Conservation (phyloP, 1,140 invertebrate genomes). For the Fopius arisanus region DNA sequence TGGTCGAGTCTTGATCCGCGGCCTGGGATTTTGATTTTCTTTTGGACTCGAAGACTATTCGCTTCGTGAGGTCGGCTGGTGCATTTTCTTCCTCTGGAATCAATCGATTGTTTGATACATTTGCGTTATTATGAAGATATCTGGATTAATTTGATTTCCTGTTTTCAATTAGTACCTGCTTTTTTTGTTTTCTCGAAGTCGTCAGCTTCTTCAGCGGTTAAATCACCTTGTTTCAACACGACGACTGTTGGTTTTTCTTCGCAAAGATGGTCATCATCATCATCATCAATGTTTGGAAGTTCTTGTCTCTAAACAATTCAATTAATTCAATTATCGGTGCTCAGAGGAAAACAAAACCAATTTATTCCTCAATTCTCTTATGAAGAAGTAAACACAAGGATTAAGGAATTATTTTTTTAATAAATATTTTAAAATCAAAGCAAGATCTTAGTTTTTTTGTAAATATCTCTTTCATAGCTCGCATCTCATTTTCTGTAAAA, state of each 20-base stretch:
- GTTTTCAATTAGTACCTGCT: conserved; percentile 48
- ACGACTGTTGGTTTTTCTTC: conserved; percentile 85
- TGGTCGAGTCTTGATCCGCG: conserved; percentile 10
- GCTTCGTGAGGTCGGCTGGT: conserved; percentile 66
- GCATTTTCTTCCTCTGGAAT: conserved; percentile 64
- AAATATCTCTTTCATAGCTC: no score
- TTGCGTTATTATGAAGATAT: no score
- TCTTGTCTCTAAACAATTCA: conserved; percentile 60
- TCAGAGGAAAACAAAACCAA: no score
- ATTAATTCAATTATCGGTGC: not conserved
- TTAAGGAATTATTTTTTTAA: no score
- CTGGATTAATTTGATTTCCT: no score
- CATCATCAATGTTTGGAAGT: conserved; percentile 54
- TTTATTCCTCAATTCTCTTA: no score
- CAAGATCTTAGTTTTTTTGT: no score
- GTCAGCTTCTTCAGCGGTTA: conserved; percentile 80
- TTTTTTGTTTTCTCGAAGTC: conserved; percentile 60
- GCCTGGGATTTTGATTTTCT: conserved; percentile 48
- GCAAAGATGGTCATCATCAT: conserved; percentile 69
- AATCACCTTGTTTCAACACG: conserved; percentile 80
- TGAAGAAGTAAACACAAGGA: no score
- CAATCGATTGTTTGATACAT: no score
- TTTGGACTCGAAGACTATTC: conserved; percentile 64
- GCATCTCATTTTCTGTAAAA: no score
- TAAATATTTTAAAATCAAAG: no score